A percentile compares a stretch with the other conserved stretches of the same genome.
Evolutionary conservation across 2,113 vertebrate genomes (phyloP).

Genomic region (Platysteira castanea): DNA sequence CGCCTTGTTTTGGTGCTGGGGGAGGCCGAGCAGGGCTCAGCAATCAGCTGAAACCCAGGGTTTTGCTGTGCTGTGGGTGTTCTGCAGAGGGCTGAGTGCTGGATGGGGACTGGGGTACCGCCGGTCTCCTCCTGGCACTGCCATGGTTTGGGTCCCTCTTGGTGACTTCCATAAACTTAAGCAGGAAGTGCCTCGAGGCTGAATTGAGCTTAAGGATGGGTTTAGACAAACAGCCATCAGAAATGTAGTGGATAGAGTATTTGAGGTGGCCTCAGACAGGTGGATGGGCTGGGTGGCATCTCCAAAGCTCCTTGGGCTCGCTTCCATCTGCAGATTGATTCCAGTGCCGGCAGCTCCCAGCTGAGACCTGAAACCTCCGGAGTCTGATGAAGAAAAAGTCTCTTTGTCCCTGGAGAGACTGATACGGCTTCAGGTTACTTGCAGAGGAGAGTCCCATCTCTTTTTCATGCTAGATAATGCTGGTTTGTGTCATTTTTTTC

Average conservation of each 20-base stretch:
- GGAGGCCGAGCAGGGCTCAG: not conserved
- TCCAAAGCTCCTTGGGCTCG: not conserved
- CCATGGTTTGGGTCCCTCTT: not conserved
- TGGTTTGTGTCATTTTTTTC: not conserved
- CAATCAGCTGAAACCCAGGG: rapidly evolving
- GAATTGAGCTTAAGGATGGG: not conserved
- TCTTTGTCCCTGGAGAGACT: not conserved
- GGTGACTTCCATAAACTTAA: not conserved
- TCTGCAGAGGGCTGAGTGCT: not conserved
- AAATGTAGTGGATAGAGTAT: not conserved
- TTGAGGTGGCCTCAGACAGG: not conserved
- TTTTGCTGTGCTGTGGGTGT: not conserved
- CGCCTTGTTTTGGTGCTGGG: not conserved
- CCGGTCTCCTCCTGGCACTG: not conserved
- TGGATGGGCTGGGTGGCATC: not conserved
- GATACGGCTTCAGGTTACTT: not conserved
- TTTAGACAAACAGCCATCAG: not conserved
- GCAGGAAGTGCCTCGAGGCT: not conserved
- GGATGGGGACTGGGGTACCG: not conserved
- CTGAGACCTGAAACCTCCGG: not conserved
- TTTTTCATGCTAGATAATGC: not conserved
- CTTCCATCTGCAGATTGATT: not conserved
- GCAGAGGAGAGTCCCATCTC: not conserved
- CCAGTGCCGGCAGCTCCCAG: not conserved
- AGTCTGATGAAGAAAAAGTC: not conserved